Evolutionary conservation across 2,888 invertebrate species (phyloP), one percentile per base, ranked within the genome.

Genomic region (Ametastegia equiseti): DNA sequence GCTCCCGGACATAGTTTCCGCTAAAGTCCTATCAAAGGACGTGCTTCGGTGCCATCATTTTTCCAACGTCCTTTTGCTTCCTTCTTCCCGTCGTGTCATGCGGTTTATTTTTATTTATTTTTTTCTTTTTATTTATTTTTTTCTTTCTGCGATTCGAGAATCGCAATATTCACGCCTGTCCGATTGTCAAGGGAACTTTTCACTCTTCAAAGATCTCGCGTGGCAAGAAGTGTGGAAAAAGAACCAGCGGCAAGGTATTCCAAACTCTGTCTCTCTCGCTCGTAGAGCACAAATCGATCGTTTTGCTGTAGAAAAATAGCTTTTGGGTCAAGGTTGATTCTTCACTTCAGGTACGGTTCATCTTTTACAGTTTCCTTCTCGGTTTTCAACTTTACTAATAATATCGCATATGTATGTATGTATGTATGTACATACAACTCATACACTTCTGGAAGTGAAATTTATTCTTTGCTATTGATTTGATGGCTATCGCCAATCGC

Each of bases 1-100:
- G 81, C 89, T 87, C 77, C 87, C 88, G 67, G 90, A 88, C 90
- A 90, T 90, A 84, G 80, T 81, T 50, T 63, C 75, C 15, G 79
- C 81, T 1, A 63, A 39, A 42, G 63, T 78, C 60, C 78, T 78
- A 78, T 78, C 78, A 78, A 78, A 78, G 57, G 78, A 78, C 78
- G 78, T 45, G 54, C 75, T 75, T 54, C 75, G 27, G 47, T 65
- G 50, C 82, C 50, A 63, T 78, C 77, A 80, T 67, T 71, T 80
- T 45, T 33, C 80, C 73, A 57, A 50, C 19, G 80, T 71, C 71
- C 33, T 75, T 75, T 54, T 54, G 13, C 75, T 54, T 75, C 80
- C 80, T 75, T 80, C 82, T 57, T 63, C 80, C 45, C 69, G 81
- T 39, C 65, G 50, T 45, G 19, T 50, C 75, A 75, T 75, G 30